A percentile compares a stretch with the other conserved stretches of the same genome.
Evolutionary conservation across 2,888 invertebrate species (phyloP).

Genomic region (Tuberolachnus salignus): DNA sequence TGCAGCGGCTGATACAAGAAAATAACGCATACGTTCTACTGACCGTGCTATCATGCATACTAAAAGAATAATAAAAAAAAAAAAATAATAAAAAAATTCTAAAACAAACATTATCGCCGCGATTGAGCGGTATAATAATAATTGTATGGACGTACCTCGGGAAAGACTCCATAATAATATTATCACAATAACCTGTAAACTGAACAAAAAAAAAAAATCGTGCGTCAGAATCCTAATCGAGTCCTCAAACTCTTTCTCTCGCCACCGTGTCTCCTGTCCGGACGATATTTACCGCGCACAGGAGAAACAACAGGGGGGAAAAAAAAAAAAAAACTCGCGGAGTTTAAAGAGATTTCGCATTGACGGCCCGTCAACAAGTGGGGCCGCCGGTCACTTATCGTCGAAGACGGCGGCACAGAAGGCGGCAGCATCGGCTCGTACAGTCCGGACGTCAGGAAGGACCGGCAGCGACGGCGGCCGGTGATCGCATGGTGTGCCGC

Average conservation of each 20-base stretch:
- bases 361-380: conserved; percentile 37
- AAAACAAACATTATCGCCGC: no score
- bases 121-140: no score
- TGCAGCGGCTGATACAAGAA: no score
- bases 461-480: background rate
- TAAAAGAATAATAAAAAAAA: no score
- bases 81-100: no score
- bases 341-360: background rate
- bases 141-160: background rate
- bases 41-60: no score
- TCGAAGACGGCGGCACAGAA: background rate
- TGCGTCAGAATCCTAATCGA: no score
- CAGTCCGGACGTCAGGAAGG: background rate
- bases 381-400: background rate
- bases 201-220: no score
- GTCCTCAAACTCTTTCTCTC: no score
- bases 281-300: no score
- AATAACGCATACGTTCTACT: no score
- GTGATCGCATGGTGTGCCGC: background rate
- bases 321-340: background rate
- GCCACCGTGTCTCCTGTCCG: background rate
- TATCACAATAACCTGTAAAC: background rate
- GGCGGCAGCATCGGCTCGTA: background rate
- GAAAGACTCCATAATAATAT: background rate
- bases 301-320: background rate